Percentiles rank a stretch among this genome's conserved stretches.
phyloP scores from a whole-genome alignment of 2,113 vertebrate genomes.

The Sorex fumeus region DNA sequence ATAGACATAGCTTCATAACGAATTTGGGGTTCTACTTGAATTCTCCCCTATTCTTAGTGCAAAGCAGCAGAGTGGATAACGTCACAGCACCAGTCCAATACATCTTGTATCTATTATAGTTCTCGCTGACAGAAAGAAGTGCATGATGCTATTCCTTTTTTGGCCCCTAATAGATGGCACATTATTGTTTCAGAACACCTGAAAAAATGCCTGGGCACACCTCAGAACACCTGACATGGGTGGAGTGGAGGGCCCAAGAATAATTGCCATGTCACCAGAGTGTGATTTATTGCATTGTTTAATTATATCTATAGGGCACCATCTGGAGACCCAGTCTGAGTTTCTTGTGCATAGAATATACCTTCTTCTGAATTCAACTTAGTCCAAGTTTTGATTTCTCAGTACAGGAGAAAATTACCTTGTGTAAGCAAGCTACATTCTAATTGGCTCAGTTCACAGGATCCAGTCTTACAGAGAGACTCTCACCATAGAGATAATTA shows the following conservation, averaged over 20 bases:
- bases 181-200: constrained; percentile 67
- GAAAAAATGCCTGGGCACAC: constrained; percentile 42
- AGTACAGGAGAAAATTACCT: constrained; percentile 64
- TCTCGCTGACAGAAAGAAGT: constrained; percentile 41
- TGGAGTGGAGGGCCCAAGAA: background rate
- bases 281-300: constrained; percentile 81
- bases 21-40: background rate
- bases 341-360: constrained; percentile 61
- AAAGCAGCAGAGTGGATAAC: background rate
- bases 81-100: background rate
- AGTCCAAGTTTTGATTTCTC: constrained; percentile 31
- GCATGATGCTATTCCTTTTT: background rate
- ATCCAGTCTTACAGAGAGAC: background rate
- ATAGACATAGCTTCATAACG: background rate
- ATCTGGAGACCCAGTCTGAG: constrained; percentile 79
- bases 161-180: constrained; percentile 47
- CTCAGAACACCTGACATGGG: constrained; percentile 68
- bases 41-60: background rate
- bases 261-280: constrained; percentile 76
- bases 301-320: constrained; percentile 79
- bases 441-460: constrained; percentile 31
- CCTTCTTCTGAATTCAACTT: constrained; percentile 67
- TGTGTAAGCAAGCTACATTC: background rate
- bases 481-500: background rate
- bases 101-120: constrained; percentile 80